Conservation (phyloP, 2,888 invertebrate genomes). For the Trichopoda pennipes region DNA sequence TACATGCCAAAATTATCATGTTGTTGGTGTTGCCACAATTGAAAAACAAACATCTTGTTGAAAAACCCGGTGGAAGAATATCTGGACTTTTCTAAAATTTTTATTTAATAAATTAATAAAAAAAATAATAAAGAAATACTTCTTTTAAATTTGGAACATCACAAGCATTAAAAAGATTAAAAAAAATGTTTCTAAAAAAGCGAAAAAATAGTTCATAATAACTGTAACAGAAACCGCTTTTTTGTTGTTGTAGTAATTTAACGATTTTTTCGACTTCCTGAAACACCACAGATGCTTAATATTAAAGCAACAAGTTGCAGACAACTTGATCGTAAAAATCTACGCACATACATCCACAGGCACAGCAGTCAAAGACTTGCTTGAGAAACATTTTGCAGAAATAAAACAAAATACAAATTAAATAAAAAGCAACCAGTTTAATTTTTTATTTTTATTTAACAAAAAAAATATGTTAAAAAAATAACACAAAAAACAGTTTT, state of each 20-base stretch:
- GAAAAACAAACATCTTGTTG: too few species aligned
- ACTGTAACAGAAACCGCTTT: conserved; percentile 53
- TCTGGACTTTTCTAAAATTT: too few species aligned
- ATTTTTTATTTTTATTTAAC: conserved; percentile 4
- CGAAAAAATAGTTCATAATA: background rate
- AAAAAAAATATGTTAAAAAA: conserved; percentile 3
- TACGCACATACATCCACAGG: background rate
- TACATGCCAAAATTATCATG: too few species aligned
- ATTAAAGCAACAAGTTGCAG: conserved; percentile 39
- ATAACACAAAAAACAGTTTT: background rate
- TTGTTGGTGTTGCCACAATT: too few species aligned
- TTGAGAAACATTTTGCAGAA: background rate
- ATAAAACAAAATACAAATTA: background rate
- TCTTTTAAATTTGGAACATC: background rate
- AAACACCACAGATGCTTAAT: conserved; percentile 25
- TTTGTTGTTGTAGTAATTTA: conserved; percentile 17
- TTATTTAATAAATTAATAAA: too few species aligned
- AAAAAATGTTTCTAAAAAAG: background rate
- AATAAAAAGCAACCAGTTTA: conserved; percentile 32
- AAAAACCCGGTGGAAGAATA: too few species aligned
- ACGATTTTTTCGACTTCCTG: conserved; percentile 50
- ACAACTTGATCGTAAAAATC: conserved; percentile 59
- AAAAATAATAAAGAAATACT: too few species aligned
- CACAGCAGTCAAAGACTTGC: conserved; percentile 1
- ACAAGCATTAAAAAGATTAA: conserved; percentile 6